Percentiles rank a stretch among this genome's conserved stretches.
These are phyloP conservation scores for Branchinecta sandiegonensis DNA, from an alignment of 2,888 invertebrate species.

Conservation along the genomic window DNA sequence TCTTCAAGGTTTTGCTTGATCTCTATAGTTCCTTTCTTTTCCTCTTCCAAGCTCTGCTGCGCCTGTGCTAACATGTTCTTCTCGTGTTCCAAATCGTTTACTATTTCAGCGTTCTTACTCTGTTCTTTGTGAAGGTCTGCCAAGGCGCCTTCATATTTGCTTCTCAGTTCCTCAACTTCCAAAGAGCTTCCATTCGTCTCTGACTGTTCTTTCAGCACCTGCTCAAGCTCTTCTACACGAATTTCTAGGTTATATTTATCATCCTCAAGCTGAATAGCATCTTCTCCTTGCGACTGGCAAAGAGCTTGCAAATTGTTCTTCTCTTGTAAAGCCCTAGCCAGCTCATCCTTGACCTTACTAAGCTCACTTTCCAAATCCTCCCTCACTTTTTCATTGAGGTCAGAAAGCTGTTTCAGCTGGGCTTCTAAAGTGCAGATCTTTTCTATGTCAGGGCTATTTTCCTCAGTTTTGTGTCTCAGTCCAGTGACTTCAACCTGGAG, in stretches of 20 bases:
- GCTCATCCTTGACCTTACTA: neutral
- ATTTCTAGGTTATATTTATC: neutral
- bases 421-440: too few species aligned
- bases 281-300: neutral
- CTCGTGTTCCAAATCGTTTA: neutral
- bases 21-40: neutral
- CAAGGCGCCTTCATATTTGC: neutral
- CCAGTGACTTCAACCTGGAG: too few species aligned
- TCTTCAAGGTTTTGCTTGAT: neutral
- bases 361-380: neutral
- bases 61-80: neutral
- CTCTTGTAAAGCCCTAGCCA: neutral
- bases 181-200: neutral
- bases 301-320: constrained; percentile 1
- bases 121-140: neutral
- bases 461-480: too few species aligned
- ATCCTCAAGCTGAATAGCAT: neutral
- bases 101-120: neutral
- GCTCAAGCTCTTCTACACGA: constrained; percentile 2
- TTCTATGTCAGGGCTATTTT: too few species aligned
- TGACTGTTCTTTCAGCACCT: neutral
- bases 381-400: neutral
- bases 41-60: neutral
- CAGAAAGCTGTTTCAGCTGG: neutral
- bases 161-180: neutral